Conservation (phyloP, 2,113 vertebrate genomes). For the Sceloporus undulatus region DNA sequence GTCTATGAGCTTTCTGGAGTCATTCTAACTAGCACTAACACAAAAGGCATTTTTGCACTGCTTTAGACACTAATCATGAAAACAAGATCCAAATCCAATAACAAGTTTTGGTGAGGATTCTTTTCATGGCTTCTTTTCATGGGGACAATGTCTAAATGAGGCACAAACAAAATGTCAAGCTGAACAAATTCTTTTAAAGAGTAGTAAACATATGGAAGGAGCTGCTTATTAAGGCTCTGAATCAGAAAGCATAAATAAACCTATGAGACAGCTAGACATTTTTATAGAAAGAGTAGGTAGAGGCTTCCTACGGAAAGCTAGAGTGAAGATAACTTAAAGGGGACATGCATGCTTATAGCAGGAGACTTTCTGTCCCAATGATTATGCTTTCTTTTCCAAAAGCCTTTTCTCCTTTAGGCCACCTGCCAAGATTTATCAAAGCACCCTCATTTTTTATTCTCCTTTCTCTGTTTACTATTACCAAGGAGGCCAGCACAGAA, state of each 20-base stretch:
- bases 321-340: constrained; percentile 36
- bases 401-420: neutral
- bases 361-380: constrained; percentile 17
- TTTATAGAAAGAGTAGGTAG: constrained; percentile 37
- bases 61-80: neutral
- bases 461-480: constrained; percentile 23
- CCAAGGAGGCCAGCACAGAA: neutral
- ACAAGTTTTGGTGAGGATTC: constrained; percentile 1
- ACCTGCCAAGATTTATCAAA: constrained; percentile 26
- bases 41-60: neutral
- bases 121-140: constrained; percentile 42
- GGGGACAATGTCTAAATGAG: neutral
- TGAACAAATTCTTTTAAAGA: constrained; percentile 45
- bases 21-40: neutral
- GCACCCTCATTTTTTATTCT: constrained; percentile 20
- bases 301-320: constrained; percentile 15
- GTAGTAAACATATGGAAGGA: constrained; percentile 33
- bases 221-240: constrained; percentile 42
- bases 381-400: constrained; percentile 11
- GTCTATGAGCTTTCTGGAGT: neutral
- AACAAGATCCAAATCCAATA: constrained; percentile 19
- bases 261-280: constrained; percentile 47
- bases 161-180: constrained; percentile 34
- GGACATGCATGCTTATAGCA: constrained; percentile 9
- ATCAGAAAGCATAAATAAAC: constrained; percentile 49